phyloP scores from a whole-genome alignment of 2,888 invertebrate genomes.

The Eilema griseolum region DNA sequence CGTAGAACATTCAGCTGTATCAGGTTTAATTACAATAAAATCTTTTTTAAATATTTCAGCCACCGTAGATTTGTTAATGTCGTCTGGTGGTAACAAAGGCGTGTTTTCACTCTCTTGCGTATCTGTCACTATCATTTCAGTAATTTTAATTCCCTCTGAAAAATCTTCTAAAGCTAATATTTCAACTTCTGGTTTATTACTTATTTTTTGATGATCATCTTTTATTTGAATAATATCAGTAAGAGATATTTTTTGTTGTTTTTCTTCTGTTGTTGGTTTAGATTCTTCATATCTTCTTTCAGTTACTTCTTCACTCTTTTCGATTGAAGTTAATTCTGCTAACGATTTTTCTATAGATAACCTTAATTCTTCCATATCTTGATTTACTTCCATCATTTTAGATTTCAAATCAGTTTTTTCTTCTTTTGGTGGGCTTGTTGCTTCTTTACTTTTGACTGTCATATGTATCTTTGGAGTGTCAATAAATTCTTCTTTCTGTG shows the following conservation, averaged over 20 bases:
- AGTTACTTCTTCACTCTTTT: conserved; percentile 65
- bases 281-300: conserved; percentile 56
- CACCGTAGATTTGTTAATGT: not conserved
- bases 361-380: conserved; percentile 80
- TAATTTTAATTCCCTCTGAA: conserved; percentile 7
- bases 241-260: not conserved
- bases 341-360: conserved; percentile 79
- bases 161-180: conserved; percentile 3
- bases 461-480: conserved; percentile 7
- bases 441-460: not conserved
- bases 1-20: not conserved
- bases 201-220: conserved; percentile 5
- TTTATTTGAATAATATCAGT: not conserved
- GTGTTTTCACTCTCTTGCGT: not conserved
- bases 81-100: not conserved
- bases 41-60: not conserved
- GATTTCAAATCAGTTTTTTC: conserved; percentile 79
- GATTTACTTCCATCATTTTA: conserved; percentile 80
- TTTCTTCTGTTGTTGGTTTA: conserved; percentile 29
- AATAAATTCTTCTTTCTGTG: conserved; percentile 54
- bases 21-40: not conserved
- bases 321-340: conserved; percentile 74
- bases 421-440: conserved; percentile 33
- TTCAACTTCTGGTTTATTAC: conserved; percentile 11
- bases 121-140: not conserved